phyloP scores from a whole-genome alignment of 1,140 invertebrate species.

The Belonocnema kinseyi region DNA sequence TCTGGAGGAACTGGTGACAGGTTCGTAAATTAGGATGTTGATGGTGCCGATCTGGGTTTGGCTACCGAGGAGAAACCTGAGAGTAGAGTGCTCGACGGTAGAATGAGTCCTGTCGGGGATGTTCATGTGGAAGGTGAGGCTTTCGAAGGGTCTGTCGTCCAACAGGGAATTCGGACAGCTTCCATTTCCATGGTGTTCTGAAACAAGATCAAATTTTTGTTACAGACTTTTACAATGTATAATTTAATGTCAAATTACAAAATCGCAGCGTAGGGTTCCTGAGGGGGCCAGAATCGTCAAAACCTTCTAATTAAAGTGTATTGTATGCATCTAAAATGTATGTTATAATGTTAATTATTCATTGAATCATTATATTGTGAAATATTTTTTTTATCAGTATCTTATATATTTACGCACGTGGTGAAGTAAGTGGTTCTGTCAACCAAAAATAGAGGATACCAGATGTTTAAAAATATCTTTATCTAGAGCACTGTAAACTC shows the following conservation, averaged over 20 bases:
- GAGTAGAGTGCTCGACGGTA: conserved; percentile 58
- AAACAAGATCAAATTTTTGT: conserved; percentile 51
- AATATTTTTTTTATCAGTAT: no score
- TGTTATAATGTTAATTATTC: no score
- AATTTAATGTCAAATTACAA: conserved; percentile 41
- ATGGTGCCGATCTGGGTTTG: not conserved
- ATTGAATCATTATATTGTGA: no score
- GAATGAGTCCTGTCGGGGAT: conserved; percentile 47
- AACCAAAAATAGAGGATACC: no score
- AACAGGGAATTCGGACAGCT: conserved; percentile 42
- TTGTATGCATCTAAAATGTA: no score
- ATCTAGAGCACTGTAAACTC: no score
- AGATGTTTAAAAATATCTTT: no score
- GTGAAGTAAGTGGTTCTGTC: no score
- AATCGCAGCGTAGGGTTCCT: not conserved
- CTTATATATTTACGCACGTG: no score
- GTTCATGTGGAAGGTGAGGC: conserved; percentile 57
- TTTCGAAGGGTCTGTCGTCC: conserved; percentile 15
- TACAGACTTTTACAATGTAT: conserved; percentile 5
- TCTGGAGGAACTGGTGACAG: conserved; percentile 6
- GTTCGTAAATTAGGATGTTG: conserved; percentile 12
- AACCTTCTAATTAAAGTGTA: no score
- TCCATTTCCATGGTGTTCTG: conserved; percentile 62
- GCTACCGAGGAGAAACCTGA: conserved; percentile 54
- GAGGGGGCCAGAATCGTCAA: no score